These are phyloP conservation scores for Eledona agricola DNA, from an alignment of 2,888 invertebrate genomes.

Conservation along the genomic window DNA sequence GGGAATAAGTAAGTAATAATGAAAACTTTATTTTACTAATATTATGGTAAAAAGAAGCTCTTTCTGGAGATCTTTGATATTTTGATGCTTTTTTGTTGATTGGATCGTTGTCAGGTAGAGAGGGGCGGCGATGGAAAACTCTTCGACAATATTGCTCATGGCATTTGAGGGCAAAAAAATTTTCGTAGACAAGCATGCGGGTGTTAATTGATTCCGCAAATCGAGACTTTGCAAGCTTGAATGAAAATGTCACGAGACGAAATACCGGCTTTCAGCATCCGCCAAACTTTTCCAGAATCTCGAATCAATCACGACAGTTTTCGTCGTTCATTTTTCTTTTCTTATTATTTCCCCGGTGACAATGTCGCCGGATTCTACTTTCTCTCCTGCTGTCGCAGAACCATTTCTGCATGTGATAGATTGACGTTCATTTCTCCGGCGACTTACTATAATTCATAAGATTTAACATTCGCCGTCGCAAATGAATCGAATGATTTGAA, in stretches of 20 bases:
- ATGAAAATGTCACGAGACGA: constrained; percentile 33
- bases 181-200: too few species aligned
- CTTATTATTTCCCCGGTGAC: constrained; percentile 60
- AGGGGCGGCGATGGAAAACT: too few species aligned
- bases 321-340: constrained; percentile 56
- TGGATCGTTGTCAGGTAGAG: too few species aligned
- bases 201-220: too few species aligned
- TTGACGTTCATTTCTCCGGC: constrained; percentile 55
- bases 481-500: constrained; percentile 40
- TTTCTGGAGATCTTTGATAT: too few species aligned
- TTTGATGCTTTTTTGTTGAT: too few species aligned
- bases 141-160: too few species aligned
- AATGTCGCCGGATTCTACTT: constrained; percentile 56
- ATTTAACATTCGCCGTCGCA: constrained; percentile 43
- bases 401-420: constrained; percentile 56
- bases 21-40: too few species aligned
- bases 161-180: too few species aligned
- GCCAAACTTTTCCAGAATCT: constrained; percentile 46
- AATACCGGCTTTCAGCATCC: constrained; percentile 28
- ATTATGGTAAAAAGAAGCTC: too few species aligned
- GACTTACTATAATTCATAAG: constrained; percentile 53
- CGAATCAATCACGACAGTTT: constrained; percentile 60
- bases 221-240: constrained; percentile 2
- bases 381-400: constrained; percentile 55
- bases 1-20: too few species aligned